Evolutionary conservation across 2,797 vertebrate genomes (phyloP), one percentile per base, ranked within the genome.

Genomic region (Discoglossus pictus): DNA sequence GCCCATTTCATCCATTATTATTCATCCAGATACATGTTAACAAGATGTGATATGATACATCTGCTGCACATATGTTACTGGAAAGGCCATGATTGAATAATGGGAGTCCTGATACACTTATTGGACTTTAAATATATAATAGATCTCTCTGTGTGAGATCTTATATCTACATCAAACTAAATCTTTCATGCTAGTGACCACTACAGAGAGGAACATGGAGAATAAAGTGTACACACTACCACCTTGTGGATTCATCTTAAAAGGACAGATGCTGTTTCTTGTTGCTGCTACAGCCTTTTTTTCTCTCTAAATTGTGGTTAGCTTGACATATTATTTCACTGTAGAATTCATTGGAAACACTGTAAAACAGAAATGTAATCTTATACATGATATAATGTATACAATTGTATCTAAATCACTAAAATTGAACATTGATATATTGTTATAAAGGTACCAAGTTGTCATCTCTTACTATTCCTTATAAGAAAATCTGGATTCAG

Each of bases 161-260:
- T 53, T 70, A 62, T 62, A 58, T 25, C 15, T 54, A 36, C 68
- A 12, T 27, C 21, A 47, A 60, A 59, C n/a, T 52, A 74, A 71
- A 65, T 63, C 39, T 61, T 58, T 66, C 25, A 54, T 42, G 12
- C 64, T 44, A 76, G 35, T 62, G 78, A 75, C 48, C 72, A 56
- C 74, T 66, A 52, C 6, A 27, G 43, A 58, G 24, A 42, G 25
- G 20, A 50, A 53, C 20, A 24, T 54, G 43, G 76, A 36, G 34
- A 46, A 75, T 74, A 68, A 82, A 91, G 90, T 84, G 78, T 78
- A 83, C 84, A 91, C 80, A 93, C 76, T 82, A 91, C 92, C 93
- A 92, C 91, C 93, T 94, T 86, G 92, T 88, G 94, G 93, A 70
- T 68, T 77, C 75, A 52, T 61, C 35, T 63, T 48, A 84, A 86